Conservation (phyloP, 92 coral and sea anemone genomes). For the Actinostola sp. region DNA sequence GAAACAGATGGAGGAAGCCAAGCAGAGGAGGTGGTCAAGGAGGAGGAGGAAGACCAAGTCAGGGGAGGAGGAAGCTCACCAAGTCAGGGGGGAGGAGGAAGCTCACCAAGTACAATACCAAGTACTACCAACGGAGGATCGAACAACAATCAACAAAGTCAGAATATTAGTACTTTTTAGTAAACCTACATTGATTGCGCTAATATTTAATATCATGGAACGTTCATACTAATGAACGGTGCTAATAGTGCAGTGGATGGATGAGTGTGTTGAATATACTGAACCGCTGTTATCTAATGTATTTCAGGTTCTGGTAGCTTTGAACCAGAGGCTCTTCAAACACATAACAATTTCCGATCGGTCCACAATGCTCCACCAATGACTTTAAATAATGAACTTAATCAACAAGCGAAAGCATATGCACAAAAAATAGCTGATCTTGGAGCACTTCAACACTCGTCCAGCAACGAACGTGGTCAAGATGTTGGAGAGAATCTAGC, state of each 20-base stretch:
- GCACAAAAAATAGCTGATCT: slow-evolving; percentile 69
- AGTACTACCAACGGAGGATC: not conserved
- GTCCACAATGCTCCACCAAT: slow-evolving; percentile 71
- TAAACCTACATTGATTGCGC: no score
- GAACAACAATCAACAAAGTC: no score
- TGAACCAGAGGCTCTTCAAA: slow-evolving; percentile 64
- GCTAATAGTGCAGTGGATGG: no score
- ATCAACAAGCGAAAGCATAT: slow-evolving; percentile 65
- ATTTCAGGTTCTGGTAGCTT: slow-evolving; percentile 31
- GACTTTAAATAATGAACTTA: slow-evolving; percentile 51
- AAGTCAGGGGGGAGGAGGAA: not conserved
- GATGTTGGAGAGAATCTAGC: slow-evolving; percentile 89
- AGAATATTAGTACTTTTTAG: no score
- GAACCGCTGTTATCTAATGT: no score
- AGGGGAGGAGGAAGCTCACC: slow-evolving; percentile 1
- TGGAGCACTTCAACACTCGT: slow-evolving; percentile 75
- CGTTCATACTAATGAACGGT: no score
- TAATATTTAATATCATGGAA: no score
- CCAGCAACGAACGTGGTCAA: slow-evolving; percentile 48
- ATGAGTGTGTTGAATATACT: no score
- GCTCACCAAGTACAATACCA: not conserved
- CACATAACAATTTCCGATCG: slow-evolving; percentile 70
- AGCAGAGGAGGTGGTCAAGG: not conserved
- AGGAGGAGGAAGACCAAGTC: not conserved
- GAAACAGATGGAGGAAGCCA: no score